Conservation (phyloP, 2,797 vertebrate species). For the Nyctalus aviator region DNA sequence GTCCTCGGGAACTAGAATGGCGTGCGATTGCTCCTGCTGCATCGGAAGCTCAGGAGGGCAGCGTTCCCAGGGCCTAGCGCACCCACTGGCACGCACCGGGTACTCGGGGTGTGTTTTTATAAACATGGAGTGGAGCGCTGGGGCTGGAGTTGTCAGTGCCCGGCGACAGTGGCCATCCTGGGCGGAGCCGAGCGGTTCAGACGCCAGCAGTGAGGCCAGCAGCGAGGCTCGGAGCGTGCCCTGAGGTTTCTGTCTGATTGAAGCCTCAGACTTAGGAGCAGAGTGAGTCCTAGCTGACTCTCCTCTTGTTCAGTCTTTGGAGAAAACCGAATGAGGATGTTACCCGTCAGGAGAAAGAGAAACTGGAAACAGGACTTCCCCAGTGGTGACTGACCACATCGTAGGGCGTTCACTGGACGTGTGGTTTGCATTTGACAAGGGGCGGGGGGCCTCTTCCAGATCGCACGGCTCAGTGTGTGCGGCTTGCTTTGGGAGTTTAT, state of each 20-base stretch:
- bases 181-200: not conserved
- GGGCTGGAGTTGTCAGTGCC: not conserved
- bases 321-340: not conserved
- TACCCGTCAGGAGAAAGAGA: not conserved
- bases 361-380: not conserved
- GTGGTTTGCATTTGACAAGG: not conserved
- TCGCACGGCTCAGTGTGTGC: not conserved
- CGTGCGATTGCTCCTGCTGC: not conserved
- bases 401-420: not conserved
- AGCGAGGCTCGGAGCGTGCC: not conserved
- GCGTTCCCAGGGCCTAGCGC: not conserved
- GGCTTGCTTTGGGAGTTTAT: conserved; percentile 35
- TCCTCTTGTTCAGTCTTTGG: not conserved
- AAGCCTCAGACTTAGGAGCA: not conserved
- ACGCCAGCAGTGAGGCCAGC: not conserved
- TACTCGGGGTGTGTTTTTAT: not conserved
- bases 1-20: not conserved
- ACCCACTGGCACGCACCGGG: not conserved
- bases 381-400: not conserved
- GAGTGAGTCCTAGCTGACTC: not conserved
- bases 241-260: not conserved
- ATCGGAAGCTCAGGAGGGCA: not conserved
- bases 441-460: not conserved
- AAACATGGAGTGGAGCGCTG: not conserved
- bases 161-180: not conserved